These are phyloP conservation scores for Phragmatobia fuliginosa DNA, from an alignment of 2,888 invertebrate genomes.

Conservation along the genomic window DNA sequence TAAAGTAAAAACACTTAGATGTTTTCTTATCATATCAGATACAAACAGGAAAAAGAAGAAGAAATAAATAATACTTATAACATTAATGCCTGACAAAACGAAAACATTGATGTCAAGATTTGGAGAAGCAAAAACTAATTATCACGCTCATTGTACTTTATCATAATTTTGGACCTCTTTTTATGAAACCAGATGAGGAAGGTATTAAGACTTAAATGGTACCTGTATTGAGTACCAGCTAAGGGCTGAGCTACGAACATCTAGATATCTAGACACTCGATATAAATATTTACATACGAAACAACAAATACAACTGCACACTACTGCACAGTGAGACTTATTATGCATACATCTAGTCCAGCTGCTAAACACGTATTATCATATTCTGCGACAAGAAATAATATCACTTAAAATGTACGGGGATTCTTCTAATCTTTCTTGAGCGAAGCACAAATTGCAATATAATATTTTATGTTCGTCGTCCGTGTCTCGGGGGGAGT, in stretches of 20 bases:
- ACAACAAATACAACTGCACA: neutral
- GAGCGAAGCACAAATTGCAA: slow-evolving; percentile 67
- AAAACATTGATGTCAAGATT: neutral
- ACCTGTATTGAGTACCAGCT: neutral
- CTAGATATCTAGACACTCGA: neutral
- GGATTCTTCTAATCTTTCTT: slow-evolving; percentile 59
- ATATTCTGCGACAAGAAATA: slow-evolving; percentile 18
- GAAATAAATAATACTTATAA: no score
- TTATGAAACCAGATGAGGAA: no score
- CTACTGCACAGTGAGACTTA: neutral
- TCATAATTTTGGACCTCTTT: neutral
- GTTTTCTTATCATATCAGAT: neutral
- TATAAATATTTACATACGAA: neutral
- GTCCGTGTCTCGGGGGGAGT: slow-evolving; percentile 53
- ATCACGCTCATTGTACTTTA: neutral
- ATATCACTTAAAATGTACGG: slow-evolving; percentile 54
- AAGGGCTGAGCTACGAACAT: neutral
- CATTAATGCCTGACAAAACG: no score
- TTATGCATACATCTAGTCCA: neutral
- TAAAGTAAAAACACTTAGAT: no score
- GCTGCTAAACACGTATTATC: neutral
- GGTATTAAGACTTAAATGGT: neutral
- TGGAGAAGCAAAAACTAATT: neutral
- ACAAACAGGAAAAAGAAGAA: no score
- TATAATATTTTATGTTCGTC: slow-evolving; percentile 72